A percentile compares a stretch with the other conserved stretches of the same genome.
phyloP scores from a whole-genome alignment of 92 coral and sea anemone species.

The Porites lobata region DNA sequence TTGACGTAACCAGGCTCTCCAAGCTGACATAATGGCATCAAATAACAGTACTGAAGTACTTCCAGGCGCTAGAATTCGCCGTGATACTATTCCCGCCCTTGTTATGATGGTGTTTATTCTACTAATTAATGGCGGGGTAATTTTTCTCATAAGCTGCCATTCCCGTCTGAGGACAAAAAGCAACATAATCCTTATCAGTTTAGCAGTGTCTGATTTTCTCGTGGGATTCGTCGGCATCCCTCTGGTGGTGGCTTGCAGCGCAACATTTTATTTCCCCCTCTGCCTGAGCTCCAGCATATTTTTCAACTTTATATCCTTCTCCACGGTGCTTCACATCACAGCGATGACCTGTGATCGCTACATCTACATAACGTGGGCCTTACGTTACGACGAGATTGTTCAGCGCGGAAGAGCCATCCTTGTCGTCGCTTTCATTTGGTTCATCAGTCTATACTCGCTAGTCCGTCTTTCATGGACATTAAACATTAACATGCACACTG shows the following conservation, averaged over 20 bases:
- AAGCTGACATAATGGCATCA: background rate
- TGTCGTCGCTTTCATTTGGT: conserved; percentile 27
- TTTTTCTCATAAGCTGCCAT: conserved; percentile 25
- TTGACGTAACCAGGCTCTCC: too few relatives aligned
- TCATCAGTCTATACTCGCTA: conserved; percentile 5
- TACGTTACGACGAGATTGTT: conserved; percentile 39
- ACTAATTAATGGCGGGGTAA: conserved; percentile 27
- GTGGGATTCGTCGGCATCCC: conserved; percentile 48
- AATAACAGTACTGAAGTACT: background rate
- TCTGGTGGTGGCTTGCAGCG: conserved; percentile 26
- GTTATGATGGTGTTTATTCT: conserved; percentile 19
- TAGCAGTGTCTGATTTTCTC: conserved; percentile 54
- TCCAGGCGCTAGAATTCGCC: background rate
- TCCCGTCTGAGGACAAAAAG: conserved; percentile 28
- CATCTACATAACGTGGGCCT: conserved; percentile 47
- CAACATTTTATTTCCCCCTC: background rate
- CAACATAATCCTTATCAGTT: conserved; percentile 45
- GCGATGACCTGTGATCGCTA: conserved; percentile 53
- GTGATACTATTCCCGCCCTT: conserved; percentile 28
- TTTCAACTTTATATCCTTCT: conserved; percentile 28
- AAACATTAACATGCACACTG: background rate
- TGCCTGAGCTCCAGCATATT: conserved; percentile 12
- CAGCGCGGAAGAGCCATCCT: conserved; percentile 7
- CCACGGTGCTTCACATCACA: conserved; percentile 51
- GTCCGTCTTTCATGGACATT: conserved; percentile 41